Conservation (phyloP, 2,888 invertebrate genomes). For the Heterodera filipjevi region DNA sequence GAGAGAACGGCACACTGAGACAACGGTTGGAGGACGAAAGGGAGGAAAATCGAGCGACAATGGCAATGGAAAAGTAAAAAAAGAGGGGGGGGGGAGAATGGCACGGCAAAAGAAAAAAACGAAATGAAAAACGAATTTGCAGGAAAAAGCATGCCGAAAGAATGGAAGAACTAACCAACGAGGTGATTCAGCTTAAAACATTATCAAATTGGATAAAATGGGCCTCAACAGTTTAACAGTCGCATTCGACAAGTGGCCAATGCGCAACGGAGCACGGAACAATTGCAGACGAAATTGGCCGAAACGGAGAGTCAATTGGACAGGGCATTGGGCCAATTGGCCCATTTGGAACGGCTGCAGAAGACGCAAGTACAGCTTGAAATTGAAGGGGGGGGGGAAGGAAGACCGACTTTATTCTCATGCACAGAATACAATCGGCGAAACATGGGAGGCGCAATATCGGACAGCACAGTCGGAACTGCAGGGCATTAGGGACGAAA, state of each 20-base stretch:
- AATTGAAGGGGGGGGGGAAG: background rate
- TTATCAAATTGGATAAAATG: background rate
- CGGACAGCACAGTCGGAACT: slow-evolving; percentile 48
- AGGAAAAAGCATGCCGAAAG: slow-evolving; percentile 54
- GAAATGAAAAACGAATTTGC: slow-evolving; percentile 20
- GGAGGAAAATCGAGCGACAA: slow-evolving; percentile 13
- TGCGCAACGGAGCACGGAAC: slow-evolving; percentile 48
- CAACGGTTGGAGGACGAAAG: slow-evolving; percentile 49
- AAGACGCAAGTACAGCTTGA: slow-evolving; percentile 50
- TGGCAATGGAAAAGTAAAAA: slow-evolving; percentile 7
- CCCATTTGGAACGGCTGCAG: slow-evolving; percentile 52
- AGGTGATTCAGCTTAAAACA: slow-evolving; percentile 26
- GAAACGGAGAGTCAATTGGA: slow-evolving; percentile 49
- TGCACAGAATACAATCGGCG: slow-evolving; percentile 52
- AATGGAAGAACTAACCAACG: slow-evolving; percentile 49
- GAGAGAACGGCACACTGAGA: slow-evolving; percentile 54
- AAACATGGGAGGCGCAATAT: slow-evolving; percentile 56
- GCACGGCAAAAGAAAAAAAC: background rate
- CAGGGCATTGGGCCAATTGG: slow-evolving; percentile 50
- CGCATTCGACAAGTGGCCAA: slow-evolving; percentile 44
- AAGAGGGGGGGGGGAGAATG: background rate
- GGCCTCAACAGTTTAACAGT: slow-evolving; percentile 39
- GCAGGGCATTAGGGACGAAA: slow-evolving; percentile 57
- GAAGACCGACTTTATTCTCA: background rate
- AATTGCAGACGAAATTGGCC: slow-evolving; percentile 48